Conservation (phyloP, 2,888 invertebrate species). For the Arctia plantaginis region DNA sequence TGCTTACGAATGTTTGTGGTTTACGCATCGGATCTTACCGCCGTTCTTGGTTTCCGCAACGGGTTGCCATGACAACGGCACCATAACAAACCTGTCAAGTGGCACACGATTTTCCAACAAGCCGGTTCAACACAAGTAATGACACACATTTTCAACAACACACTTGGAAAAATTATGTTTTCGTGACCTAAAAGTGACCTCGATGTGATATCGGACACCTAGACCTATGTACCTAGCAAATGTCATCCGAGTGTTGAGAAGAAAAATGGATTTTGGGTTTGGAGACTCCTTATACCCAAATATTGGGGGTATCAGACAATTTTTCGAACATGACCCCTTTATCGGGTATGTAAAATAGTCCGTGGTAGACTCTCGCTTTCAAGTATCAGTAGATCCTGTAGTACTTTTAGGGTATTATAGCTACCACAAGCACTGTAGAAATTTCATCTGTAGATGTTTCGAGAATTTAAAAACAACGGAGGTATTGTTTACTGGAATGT, state of each 20-base stretch:
- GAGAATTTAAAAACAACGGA: neutral
- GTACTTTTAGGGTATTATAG: neutral
- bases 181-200: slow-evolving; percentile 63
- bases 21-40: slow-evolving; percentile 58
- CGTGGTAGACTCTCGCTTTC: neutral
- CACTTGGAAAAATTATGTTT: slow-evolving; percentile 70
- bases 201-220: slow-evolving; percentile 53
- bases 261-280: slow-evolving; percentile 80
- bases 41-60: slow-evolving; percentile 71
- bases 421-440: neutral
- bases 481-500: neutral
- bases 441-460: neutral
- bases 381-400: neutral
- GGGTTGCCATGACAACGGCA: slow-evolving; percentile 67
- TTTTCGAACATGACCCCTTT: slow-evolving; percentile 72
- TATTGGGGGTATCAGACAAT: slow-evolving; percentile 71
- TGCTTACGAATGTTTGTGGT: slow-evolving; percentile 33
- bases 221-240: slow-evolving; percentile 62
- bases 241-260: slow-evolving; percentile 60
- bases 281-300: slow-evolving; percentile 79
- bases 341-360: slow-evolving; percentile 67
- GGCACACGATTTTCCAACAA: slow-evolving; percentile 66
- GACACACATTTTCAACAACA: slow-evolving; percentile 65
- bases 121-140: slow-evolving; percentile 61
- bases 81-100: slow-evolving; percentile 78